Evolutionary conservation across 2,113 vertebrate genomes (phyloP).

Genomic region (Mustela nigripes): DNA sequence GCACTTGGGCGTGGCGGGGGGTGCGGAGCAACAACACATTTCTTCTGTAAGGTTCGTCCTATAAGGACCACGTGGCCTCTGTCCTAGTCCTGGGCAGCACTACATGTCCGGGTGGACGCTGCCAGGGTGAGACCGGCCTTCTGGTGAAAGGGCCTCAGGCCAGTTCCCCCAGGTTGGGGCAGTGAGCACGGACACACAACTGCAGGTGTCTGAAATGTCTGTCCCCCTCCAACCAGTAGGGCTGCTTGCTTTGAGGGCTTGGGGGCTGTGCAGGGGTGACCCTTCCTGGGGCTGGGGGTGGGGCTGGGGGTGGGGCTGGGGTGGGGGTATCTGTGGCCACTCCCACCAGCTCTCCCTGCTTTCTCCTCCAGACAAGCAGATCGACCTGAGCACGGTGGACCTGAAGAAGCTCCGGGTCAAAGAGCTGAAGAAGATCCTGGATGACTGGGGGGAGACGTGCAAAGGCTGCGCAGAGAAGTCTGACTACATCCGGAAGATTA

Average conservation of each 20-base stretch:
- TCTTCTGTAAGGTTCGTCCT: neutral
- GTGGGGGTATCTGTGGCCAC: neutral
- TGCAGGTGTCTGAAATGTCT: neutral
- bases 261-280: too few species aligned
- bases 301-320: too few species aligned
- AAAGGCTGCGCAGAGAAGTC: conserved; percentile 98
- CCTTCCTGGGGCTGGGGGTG: neutral
- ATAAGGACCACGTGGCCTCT: neutral
- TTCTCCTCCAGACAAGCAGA: conserved; percentile 93
- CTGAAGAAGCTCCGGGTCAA: conserved; percentile 97
- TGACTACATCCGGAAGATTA: conserved; percentile 97
- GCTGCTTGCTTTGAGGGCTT: neutral
- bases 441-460: conserved; percentile 98
- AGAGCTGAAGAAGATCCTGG: conserved; percentile 97
- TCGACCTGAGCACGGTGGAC: conserved; percentile 96
- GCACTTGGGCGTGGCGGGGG: neutral
- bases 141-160: neutral
- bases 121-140: neutral
- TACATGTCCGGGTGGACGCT: neutral
- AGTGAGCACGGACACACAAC: too few species aligned
- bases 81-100: neutral
- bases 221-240: neutral
- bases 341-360: conserved; percentile 50
- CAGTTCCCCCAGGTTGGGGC: neutral
- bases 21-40: neutral